Conservation (phyloP, 2,888 invertebrate species). For the Melieria crassipennis region DNA sequence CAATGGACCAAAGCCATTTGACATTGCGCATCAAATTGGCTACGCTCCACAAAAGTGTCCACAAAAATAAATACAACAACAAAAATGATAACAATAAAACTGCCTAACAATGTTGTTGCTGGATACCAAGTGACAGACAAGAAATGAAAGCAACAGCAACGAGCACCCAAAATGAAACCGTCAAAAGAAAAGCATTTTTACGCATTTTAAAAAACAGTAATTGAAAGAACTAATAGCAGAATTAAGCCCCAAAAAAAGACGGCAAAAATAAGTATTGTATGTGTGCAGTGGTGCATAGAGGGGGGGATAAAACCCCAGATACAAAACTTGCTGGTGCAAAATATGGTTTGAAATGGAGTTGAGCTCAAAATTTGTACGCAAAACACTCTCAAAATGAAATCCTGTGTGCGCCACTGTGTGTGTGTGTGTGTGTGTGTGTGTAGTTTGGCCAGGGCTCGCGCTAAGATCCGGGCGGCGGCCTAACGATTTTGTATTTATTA, state of each 20-base stretch:
- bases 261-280: too few species aligned
- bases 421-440: too few species aligned
- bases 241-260: background rate
- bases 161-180: background rate
- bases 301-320: too few species aligned
- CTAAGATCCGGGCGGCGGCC: constrained; percentile 24
- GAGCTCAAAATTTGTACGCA: too few species aligned
- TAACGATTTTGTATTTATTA: background rate
- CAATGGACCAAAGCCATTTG: constrained; percentile 6
- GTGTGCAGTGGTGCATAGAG: too few species aligned
- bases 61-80: background rate
- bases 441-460: background rate
- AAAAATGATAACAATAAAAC: constrained; percentile 30
- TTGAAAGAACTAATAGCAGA: constrained; percentile 11
- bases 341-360: too few species aligned
- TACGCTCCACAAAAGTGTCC: constrained; percentile 29
- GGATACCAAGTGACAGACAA: constrained; percentile 24
- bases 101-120: constrained; percentile 33
- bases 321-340: too few species aligned
- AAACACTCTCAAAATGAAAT: too few species aligned
- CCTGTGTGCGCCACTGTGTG: too few species aligned
- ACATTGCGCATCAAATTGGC: constrained; percentile 28
- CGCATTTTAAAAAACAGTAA: constrained; percentile 35
- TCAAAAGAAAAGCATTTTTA: constrained; percentile 35
- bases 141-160: constrained; percentile 26